Evolutionary conservation across 1,140 invertebrate species (phyloP), one percentile per base, ranked within the genome.

Genomic region (Neodiprion pinetum): DNA sequence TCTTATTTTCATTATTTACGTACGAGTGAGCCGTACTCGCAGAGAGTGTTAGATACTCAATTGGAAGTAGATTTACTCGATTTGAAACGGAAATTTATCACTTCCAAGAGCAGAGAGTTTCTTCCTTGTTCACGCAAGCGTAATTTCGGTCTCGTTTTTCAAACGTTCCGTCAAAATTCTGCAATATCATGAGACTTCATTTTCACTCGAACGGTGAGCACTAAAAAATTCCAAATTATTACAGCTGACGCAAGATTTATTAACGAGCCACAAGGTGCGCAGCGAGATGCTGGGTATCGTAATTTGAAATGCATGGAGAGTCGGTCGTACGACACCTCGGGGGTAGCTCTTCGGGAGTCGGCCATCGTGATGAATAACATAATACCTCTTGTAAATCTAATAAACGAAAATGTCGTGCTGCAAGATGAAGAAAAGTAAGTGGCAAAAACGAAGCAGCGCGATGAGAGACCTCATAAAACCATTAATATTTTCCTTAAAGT

Each of bases 1-100:
- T 67, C 70, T 61, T 61, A 61, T 71, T 70, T 71, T 70, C 67
- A 65, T 48, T 67, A 47, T 70, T 53, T 68, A 76, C 68, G 73
- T 68, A 47, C 77, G 61, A 76, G 47, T 77, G 72, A 79, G 73
- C 72, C 72, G 70, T 76, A 78, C 28, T 40, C 28, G 28, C 28
- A 61, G 4, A 9, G 53, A 17, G n/a, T 17, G 53, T 61, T 40
- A 40, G 53, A 5, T 17, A 61, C 53, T 61, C 5, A 17, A 61
- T 61, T 61, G 53, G 9, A 61, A 61, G 9, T 61, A 61, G n/a
- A 61, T 61, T 61, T 61, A 12, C 53, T 61, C 53, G 53, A 5
- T 61, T 61, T 61, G 11, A 61, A 61, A 61, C 53, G 4, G 8
- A 61, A 61, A 61, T 61, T 61, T 61, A 61, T 17, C 53, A 61